phyloP scores from a whole-genome alignment of 1,140 invertebrate species.

The Hypsibius dujardini region DNA sequence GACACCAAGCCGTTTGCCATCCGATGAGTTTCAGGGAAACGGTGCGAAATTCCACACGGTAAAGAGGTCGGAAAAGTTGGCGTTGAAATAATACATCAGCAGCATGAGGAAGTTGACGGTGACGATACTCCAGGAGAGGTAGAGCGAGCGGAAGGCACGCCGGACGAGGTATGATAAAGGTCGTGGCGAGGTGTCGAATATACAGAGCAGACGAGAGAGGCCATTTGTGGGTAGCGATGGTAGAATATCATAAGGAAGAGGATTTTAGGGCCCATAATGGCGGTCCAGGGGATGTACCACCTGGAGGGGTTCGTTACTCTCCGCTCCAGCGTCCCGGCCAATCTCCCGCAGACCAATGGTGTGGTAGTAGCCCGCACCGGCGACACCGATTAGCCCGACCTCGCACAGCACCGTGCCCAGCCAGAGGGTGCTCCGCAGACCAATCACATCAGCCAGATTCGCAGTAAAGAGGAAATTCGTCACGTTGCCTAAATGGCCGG shows the following conservation, averaged over 20 bases:
- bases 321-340: too few species aligned
- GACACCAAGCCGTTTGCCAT: neutral
- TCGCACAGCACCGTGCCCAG: too few species aligned
- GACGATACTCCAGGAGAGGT: neutral
- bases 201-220: neutral
- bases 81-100: slow-evolving; percentile 6
- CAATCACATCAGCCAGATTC: too few species aligned
- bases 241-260: neutral
- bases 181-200: neutral
- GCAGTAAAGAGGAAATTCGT: too few species aligned
- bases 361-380: too few species aligned
- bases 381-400: too few species aligned
- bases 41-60: neutral
- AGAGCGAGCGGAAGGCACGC: neutral
- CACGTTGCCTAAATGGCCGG: too few species aligned
- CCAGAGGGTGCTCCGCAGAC: too few species aligned
- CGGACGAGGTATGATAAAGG: neutral
- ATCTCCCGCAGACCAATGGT: too few species aligned
- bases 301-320: too few species aligned
- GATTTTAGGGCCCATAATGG: neutral
- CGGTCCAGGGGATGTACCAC: neutral
- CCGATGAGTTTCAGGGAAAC: neutral
- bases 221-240: neutral
- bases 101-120: neutral
- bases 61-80: neutral